Conservation (phyloP, 2,113 vertebrate genomes). For the Trinectes maculatus region DNA sequence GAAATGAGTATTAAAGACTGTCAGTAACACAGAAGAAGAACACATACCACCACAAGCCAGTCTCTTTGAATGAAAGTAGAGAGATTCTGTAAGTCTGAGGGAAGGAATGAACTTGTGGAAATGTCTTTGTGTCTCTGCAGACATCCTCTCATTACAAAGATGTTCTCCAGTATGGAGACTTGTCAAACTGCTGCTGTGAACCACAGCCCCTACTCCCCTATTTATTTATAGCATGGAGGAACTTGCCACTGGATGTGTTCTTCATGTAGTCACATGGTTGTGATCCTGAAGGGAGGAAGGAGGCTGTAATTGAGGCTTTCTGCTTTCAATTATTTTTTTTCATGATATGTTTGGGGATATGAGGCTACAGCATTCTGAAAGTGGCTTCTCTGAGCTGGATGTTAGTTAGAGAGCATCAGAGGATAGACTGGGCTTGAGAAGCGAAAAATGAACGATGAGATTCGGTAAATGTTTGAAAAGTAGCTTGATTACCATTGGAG, state of each 20-base stretch:
- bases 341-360: slow-evolving; percentile 36
- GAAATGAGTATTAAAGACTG: slow-evolving; percentile 39
- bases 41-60: slow-evolving; percentile 15
- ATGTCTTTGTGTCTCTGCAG: slow-evolving; percentile 18
- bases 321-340: slow-evolving; percentile 50
- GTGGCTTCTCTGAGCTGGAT: slow-evolving; percentile 40
- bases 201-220: slow-evolving; percentile 25
- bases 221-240: slow-evolving; percentile 62
- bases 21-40: slow-evolving; percentile 25
- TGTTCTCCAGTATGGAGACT: slow-evolving; percentile 47
- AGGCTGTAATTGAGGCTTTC: slow-evolving; percentile 63
- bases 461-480: slow-evolving; percentile 26
- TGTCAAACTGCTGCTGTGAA: slow-evolving; percentile 47
- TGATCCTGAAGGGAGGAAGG: slow-evolving; percentile 46
- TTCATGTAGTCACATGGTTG: slow-evolving; percentile 40
- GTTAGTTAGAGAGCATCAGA: slow-evolving; percentile 41
- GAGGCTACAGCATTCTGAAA: slow-evolving; percentile 42
- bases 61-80: slow-evolving; percentile 26
- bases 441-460: slow-evolving; percentile 35
- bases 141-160: slow-evolving; percentile 60
- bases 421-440: slow-evolving; percentile 30
- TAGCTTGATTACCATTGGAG: not conserved
- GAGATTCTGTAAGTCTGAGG: slow-evolving; percentile 19
- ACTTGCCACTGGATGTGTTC: slow-evolving; percentile 56
- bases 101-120: slow-evolving; percentile 16